Conservation (phyloP, 1,140 invertebrate genomes). For the Lethrus apterus region DNA sequence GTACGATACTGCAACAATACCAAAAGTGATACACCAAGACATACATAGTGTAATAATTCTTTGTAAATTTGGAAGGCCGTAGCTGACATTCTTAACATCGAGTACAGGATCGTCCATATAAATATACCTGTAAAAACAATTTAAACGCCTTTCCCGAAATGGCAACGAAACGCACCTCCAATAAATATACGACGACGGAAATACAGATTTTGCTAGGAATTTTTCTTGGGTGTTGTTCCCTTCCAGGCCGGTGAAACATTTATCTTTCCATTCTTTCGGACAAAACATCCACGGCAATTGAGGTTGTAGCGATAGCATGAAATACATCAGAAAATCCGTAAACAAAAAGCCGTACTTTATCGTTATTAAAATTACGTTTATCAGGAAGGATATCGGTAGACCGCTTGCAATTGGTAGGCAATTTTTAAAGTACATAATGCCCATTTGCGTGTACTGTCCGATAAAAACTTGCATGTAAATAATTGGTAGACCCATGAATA, state of each 20-base stretch:
- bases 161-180: too few relatives aligned
- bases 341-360: conserved; percentile 1
- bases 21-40: background rate
- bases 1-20: too few relatives aligned
- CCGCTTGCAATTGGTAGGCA: conserved; percentile 1
- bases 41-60: background rate
- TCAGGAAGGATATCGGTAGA: background rate
- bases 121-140: background rate
- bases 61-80: background rate
- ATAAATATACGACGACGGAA: too few relatives aligned
- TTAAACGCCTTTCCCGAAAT: background rate
- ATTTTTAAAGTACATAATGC: conserved; percentile 5
- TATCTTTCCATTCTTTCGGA: background rate
- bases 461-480: conserved; percentile 10
- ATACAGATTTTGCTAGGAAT: too few relatives aligned
- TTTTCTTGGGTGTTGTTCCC: too few relatives aligned
- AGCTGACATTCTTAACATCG: background rate
- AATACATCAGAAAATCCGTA: background rate
- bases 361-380: background rate
- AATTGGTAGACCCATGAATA: background rate
- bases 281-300: conserved; percentile 8
- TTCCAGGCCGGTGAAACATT: conserved; percentile 7
- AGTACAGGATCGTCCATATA: background rate
- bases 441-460: conserved; percentile 9
- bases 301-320: background rate